phyloP scores from a whole-genome alignment of 2,797 vertebrate genomes.

The Lacerta bilineata region DNA sequence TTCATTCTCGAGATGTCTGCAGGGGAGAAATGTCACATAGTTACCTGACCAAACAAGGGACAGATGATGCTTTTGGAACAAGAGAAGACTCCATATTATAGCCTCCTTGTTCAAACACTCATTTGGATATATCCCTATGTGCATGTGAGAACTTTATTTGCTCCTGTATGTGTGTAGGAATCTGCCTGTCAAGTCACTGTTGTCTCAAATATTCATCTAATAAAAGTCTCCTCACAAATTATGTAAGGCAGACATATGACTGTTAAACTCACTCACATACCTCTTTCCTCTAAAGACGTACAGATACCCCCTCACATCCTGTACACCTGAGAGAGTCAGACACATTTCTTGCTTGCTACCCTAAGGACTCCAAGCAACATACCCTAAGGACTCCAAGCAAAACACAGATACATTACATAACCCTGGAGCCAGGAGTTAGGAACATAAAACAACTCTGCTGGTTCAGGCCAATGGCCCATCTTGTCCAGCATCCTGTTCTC shows the following conservation, averaged over 20 bases:
- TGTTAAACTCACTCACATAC: not conserved
- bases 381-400: no score
- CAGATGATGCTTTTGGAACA: not conserved
- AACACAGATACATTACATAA: no score
- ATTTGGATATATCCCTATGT: not conserved
- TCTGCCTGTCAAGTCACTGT: not conserved
- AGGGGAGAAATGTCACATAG: not conserved
- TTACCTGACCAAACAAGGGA: not conserved
- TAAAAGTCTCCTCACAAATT: not conserved
- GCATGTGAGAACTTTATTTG: not conserved
- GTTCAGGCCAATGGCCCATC: no score
- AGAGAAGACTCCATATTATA: not conserved
- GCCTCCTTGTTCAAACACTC: not conserved
- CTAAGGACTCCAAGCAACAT: no score
- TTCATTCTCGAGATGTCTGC: conserved; percentile 49
- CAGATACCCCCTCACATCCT: not conserved
- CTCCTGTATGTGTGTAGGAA: no score
- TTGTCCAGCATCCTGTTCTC: no score
- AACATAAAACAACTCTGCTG: no score
- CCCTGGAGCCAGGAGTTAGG: no score
- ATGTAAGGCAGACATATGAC: not conserved
- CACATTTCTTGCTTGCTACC: no score
- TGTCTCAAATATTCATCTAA: not conserved
- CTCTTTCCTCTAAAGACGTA: not conserved
- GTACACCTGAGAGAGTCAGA: not conserved